Percentiles rank a stretch among this genome's conserved stretches.
These are phyloP conservation scores for Ceyx margarethae DNA, from an alignment of 2,113 vertebrate species.

Conservation along the genomic window DNA sequence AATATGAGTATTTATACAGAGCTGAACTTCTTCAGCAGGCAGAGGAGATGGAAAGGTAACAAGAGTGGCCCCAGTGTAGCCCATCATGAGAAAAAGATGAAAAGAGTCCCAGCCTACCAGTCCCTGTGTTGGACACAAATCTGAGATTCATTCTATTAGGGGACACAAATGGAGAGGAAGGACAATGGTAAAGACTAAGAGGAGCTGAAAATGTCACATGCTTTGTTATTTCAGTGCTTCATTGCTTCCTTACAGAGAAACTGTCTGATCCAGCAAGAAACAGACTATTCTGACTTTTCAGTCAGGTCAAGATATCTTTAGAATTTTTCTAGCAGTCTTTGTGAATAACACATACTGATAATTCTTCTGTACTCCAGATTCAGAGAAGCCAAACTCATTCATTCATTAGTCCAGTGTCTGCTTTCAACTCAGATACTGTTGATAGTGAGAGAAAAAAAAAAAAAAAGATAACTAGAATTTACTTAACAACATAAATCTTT, in stretches of 20 bases:
- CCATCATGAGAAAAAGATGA: not conserved
- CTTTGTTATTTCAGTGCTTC: not conserved
- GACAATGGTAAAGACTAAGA: not conserved
- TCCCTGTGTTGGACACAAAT: not conserved
- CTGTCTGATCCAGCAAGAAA: not conserved
- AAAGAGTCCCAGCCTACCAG: not conserved
- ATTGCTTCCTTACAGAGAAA: not conserved
- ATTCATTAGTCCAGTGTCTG: not conserved
- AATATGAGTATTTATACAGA: not conserved
- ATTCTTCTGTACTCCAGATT: not conserved
- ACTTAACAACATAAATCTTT: not conserved
- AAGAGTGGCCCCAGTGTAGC: not conserved
- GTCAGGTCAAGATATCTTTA: not conserved
- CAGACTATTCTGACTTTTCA: not conserved
- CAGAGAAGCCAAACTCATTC: not conserved
- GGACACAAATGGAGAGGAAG: not conserved
- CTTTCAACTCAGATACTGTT: not conserved
- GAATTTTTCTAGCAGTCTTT: not conserved
- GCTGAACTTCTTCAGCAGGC: not conserved
- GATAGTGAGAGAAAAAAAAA: not conserved
- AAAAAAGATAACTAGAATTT: not conserved
- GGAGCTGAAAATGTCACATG: not conserved
- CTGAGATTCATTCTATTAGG: not conserved
- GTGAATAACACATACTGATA: not conserved
- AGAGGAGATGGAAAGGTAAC: not conserved